Base-by-base conservation (phyloP, 2,113 vertebrate genomes). In the Oceanodroma tethys region DNA sequence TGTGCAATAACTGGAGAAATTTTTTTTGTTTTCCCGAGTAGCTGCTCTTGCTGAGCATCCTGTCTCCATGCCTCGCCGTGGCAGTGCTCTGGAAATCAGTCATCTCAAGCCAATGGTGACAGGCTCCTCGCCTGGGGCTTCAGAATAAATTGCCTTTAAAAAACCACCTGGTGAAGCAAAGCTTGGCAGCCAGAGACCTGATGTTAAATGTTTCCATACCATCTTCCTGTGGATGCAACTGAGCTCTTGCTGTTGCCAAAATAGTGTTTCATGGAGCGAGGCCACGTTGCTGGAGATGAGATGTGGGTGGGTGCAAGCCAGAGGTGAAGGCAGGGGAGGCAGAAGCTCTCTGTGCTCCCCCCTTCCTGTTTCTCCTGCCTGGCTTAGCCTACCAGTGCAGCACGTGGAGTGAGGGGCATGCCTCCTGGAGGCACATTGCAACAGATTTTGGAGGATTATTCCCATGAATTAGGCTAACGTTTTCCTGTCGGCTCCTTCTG, bases 111-210 rank as follows among this genome's bases (percentile, higher is more conserved):
- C 45, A 30, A 23, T 40, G 81, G 78, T 87, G 94, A 88, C 81
- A 86, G 84, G 47, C 50, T 84, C 38, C 68, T 93, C 1, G 8
- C 89, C 55, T 80, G 60, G 25, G 67, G 47, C 90, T 94, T 85
- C 71, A 40, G 55, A 65, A 89, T 68, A 80, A 94, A 86, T 89
- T 27, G 66, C 48, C 56, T 95, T 93, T 79, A 30, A 58, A 78
- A 91, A 93, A 88, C 50, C 85, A 91, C 65, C 74, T 34, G 81
- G 71, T 45, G 42, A 62, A 95, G 75, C n/a, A 82, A 59, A 76
- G 59, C 47, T 42, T 45, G 47, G 66, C 3, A 0, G 34, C 72
- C 72, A 48, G 65, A 75, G 75, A 40, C 34, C 59, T 21, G 60
- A 19, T 16, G 42, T 67, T 65, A 80, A 83, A n/a, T 59, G 26